Evolutionary conservation across 2,888 invertebrate genomes (phyloP).

Genomic region (Osmoderma eremita): DNA sequence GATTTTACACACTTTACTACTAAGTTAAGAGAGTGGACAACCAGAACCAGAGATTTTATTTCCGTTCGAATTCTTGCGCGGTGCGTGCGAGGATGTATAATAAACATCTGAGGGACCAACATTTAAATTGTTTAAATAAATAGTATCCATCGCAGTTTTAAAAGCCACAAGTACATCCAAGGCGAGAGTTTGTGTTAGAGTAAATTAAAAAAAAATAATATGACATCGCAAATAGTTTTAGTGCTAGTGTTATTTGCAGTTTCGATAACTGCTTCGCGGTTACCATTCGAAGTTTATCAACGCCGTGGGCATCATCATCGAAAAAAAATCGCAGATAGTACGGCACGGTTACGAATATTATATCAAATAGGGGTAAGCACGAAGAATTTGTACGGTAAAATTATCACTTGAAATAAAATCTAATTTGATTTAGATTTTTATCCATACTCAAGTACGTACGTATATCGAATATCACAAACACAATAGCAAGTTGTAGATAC

Average conservation of each 20-base stretch:
- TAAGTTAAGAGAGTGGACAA: background rate
- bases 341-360: conserved; percentile 71
- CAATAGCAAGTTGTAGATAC: conserved; percentile 1
- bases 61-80: background rate
- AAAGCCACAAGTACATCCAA: background rate
- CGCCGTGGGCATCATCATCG: conserved; percentile 60
- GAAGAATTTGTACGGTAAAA: background rate
- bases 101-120: background rate
- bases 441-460: background rate
- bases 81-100: conserved; percentile 4
- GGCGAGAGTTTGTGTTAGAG: background rate
- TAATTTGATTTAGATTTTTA: background rate
- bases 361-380: conserved; percentile 79
- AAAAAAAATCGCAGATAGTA: conserved; percentile 64
- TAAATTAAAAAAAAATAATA: conserved; percentile 12
- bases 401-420: background rate
- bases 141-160: background rate
- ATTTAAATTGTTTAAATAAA: background rate
- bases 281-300: conserved; percentile 69
- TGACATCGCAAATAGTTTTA: conserved; percentile 47
- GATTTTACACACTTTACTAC: conserved; percentile 20
- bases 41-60: background rate
- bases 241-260: conserved; percentile 51
- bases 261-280: conserved; percentile 52
- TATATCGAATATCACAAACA: conserved; percentile 11